A percentile compares a stretch with the other conserved stretches of the same genome.
Conservation (phyloP, 2,888 invertebrate species). For the Drosophila pseudotalamancana region DNA sequence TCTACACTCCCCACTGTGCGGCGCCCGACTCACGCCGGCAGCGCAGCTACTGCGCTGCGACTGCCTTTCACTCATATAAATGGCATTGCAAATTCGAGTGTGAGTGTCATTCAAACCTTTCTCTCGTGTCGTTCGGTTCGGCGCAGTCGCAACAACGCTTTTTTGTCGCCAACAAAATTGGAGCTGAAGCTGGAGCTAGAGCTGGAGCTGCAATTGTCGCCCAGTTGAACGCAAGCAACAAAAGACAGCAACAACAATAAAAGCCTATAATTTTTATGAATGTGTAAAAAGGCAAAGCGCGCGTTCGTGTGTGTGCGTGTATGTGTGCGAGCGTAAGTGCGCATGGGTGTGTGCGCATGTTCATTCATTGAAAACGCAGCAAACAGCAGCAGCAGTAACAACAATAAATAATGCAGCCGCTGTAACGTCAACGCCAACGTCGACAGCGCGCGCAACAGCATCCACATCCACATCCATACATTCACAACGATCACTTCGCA, state of each 20-base stretch:
- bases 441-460: constrained; percentile 38
- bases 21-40: constrained; percentile 44
- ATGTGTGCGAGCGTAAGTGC: constrained; percentile 7
- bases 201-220: constrained; percentile 40
- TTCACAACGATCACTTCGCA: constrained; percentile 71
- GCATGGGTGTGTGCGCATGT: constrained; percentile 34
- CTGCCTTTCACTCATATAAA: constrained; percentile 85
- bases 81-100: constrained; percentile 84
- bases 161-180: constrained; percentile 57
- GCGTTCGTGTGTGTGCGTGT: constrained; percentile 21
- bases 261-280: constrained; percentile 66
- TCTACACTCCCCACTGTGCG: constrained; percentile 46
- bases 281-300: constrained; percentile 50
- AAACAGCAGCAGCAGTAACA: constrained; percentile 40
- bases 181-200: constrained; percentile 54
- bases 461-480: constrained; percentile 35
- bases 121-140: constrained; percentile 71
- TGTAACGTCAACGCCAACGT: constrained; percentile 50
- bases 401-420: constrained; percentile 65
- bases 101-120: constrained; percentile 84
- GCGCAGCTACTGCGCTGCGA: constrained; percentile 60
- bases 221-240: constrained; percentile 38
- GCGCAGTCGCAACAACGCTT: constrained; percentile 41
- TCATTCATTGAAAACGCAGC: constrained; percentile 72
- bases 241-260: constrained; percentile 52